Base-by-base conservation (phyloP, 2,888 invertebrate genomes). In the Tetragnatha montana region DNA sequence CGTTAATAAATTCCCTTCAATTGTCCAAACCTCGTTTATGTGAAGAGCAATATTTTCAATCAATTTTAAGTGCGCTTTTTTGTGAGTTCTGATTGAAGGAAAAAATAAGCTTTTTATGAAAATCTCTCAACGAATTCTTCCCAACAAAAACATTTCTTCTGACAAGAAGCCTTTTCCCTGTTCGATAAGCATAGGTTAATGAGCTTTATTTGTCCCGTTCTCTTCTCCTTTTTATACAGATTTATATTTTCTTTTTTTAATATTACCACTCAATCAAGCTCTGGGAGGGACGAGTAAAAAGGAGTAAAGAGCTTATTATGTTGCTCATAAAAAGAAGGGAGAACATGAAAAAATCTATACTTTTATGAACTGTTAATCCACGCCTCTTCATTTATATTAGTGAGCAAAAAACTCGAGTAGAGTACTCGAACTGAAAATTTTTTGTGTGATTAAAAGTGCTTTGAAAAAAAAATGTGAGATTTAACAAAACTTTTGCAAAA, bases 101-200 rank as follows among this genome's bases (percentile, higher is more conserved):
- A 17, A 17, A 60, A 60, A 10, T 60, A 60, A 60, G 60, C 4
- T 12, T 60, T 60, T 60, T 60, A 4, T 17, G 17, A 60, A 17
- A 60, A 17, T 7, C 60, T 60, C 60, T 60, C 60, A 60, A 4
- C 17, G 12, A 12, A 60, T 17, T 17, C 60, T 60, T 17, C 60
- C 50, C 50, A 49, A 76, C 17, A 14, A 76, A n/a, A 76, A 76
- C 8, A 76, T 76, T 50, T 76, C 12, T 50, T 49, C n/a, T 76
- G n/a, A 76, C 17, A 76, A 50, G 50, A 19, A 49, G 50, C n/a
- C 50, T 50, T 76, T 76, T 76, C 19, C n/a, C 50, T 76, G 19
- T 35, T 76, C 21, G 76, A 76, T 76, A 76, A 76, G 50, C 76
- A 50, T 3, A 76, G n/a, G 49, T 76, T 76, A 76, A 76, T 76